A percentile compares a stretch with the other conserved stretches of the same genome.
Evolutionary conservation across 2,888 invertebrate genomes (phyloP).

Genomic region (Phytoseiulus persimilis): DNA sequence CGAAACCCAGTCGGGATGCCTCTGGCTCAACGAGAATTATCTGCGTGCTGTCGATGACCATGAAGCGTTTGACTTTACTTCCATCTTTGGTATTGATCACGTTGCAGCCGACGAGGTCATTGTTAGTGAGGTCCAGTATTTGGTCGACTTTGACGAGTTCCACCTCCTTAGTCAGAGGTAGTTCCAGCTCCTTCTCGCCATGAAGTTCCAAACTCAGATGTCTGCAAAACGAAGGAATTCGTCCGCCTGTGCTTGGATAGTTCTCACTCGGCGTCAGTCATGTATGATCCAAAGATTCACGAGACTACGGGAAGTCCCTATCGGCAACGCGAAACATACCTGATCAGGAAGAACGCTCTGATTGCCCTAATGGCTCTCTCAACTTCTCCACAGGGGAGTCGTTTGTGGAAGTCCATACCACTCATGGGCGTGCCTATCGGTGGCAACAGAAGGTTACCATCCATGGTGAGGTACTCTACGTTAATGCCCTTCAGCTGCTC

Average conservation of each 20-base stretch:
- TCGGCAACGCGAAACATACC: background rate
- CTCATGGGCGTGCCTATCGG: conserved; percentile 86
- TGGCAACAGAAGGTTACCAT: conserved; percentile 83
- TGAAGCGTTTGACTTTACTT: conserved; percentile 66
- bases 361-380: conserved; percentile 61
- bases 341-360: conserved; percentile 77
- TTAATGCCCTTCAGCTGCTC: conserved; percentile 79
- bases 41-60: conserved; percentile 90
- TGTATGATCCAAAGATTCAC: too few species aligned
- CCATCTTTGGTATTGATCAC: conserved; percentile 75
- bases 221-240: conserved; percentile 52
- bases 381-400: conserved; percentile 91
- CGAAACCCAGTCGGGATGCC: conserved; percentile 87
- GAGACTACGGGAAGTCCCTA: too few species aligned
- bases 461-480: conserved; percentile 93
- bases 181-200: conserved; percentile 70
- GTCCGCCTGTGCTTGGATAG: too few species aligned
- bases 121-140: conserved; percentile 94
- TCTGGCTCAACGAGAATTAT: conserved; percentile 96
- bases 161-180: conserved; percentile 79
- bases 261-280: too few species aligned
- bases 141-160: conserved; percentile 86
- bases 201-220: conserved; percentile 69
- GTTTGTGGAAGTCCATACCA: conserved; percentile 83
- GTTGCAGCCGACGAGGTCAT: conserved; percentile 91